Evolutionary conservation across 2,797 vertebrate genomes (phyloP).

Genomic region (Pteropus rufus): DNA sequence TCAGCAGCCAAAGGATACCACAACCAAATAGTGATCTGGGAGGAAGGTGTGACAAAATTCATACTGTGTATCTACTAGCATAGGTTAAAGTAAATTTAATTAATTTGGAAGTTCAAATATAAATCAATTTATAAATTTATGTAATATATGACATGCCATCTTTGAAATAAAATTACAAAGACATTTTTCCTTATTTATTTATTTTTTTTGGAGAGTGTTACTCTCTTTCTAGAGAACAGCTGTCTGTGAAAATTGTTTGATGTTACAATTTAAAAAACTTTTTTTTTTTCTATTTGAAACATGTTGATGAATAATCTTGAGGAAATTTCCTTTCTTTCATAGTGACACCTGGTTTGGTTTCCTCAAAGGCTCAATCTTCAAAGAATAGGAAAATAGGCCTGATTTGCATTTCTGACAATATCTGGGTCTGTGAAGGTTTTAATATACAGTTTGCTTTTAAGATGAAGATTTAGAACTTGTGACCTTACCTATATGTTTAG

Average conservation of each 20-base stretch:
- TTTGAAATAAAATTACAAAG: constrained; percentile 39
- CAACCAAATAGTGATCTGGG: background rate
- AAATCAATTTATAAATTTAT: background rate
- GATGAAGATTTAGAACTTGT: background rate
- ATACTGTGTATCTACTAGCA: background rate
- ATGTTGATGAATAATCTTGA: background rate
- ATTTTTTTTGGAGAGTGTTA: background rate
- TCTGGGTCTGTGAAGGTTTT: background rate
- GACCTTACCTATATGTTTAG: background rate
- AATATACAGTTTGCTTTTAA: background rate
- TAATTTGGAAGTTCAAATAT: constrained; percentile 15
- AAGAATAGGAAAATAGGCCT: background rate
- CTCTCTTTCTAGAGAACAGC: background rate
- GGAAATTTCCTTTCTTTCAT: background rate
- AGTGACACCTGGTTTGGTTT: background rate
- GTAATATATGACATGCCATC: background rate
- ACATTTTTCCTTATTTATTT: background rate
- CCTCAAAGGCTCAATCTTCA: background rate
- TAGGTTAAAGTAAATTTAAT: background rate
- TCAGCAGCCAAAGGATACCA: background rate
- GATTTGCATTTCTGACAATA: background rate
- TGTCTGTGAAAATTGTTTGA: background rate
- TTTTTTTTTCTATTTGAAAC: constrained; percentile 11
- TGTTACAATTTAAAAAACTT: background rate
- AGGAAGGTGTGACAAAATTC: background rate